A percentile compares a stretch with the other conserved stretches of the same genome.
Conservation (phyloP, 2,888 invertebrate species). For the Drosophila atripex region DNA sequence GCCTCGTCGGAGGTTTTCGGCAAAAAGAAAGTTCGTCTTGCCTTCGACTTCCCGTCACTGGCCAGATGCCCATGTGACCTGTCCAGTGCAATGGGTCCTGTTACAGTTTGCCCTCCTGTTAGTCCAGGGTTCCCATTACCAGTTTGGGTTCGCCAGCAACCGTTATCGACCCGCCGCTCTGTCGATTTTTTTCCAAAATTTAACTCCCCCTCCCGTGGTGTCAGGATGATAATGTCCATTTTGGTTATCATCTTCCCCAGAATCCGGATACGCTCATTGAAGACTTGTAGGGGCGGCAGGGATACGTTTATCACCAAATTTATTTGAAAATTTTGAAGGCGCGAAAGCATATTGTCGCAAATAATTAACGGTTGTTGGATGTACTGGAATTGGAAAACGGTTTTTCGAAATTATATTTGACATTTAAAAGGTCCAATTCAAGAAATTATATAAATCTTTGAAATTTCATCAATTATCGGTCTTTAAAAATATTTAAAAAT, state of each 20-base stretch:
- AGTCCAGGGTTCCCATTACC: too few relatives aligned
- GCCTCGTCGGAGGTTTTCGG: too few relatives aligned
- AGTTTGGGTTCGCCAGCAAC: neutral
- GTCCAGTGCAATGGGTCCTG: too few relatives aligned
- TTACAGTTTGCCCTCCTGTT: too few relatives aligned
- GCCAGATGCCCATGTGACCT: too few relatives aligned
- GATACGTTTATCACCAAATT: constrained; percentile 3
- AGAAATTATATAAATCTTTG: too few relatives aligned
- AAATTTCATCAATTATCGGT: too few relatives aligned
- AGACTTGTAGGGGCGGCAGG: constrained; percentile 2
- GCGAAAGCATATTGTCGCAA: neutral
- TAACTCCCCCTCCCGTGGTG: too few relatives aligned
- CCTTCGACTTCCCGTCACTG: too few relatives aligned
- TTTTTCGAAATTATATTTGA: neutral
- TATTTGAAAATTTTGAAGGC: neutral
- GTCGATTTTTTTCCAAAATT: neutral
- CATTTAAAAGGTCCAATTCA: too few relatives aligned
- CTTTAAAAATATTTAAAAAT: too few relatives aligned
- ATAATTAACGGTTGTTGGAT: constrained; percentile 12
- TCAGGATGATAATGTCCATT: constrained; percentile 6
- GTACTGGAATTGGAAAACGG: constrained; percentile 9
- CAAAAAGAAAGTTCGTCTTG: too few relatives aligned
- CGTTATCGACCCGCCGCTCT: neutral
- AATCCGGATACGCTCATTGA: neutral
- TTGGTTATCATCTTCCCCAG: neutral